Conservation (phyloP, 1,140 invertebrate species). For the Saccostrea glomerata region DNA sequence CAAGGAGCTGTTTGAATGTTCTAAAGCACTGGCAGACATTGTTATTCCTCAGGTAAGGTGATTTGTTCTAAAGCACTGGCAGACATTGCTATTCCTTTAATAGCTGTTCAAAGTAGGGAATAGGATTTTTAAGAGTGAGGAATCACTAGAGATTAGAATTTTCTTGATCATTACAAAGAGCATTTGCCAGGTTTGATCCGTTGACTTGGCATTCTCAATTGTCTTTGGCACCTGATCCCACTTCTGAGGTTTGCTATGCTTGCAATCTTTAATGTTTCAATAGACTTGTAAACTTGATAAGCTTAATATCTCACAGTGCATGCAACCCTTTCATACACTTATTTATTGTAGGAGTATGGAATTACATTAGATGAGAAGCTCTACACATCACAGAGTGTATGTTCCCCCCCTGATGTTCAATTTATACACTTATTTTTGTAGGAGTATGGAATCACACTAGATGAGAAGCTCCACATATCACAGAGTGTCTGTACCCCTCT, state of each 20-base stretch:
- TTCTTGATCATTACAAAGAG: too few relatives aligned
- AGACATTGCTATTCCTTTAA: background rate
- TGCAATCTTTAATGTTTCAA: too few relatives aligned
- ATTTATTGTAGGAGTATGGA: constrained; percentile 1
- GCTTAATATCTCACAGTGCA: background rate
- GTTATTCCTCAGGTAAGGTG: constrained; percentile 95
- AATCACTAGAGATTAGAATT: too few relatives aligned
- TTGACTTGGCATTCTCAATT: too few relatives aligned
- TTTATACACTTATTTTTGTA: constrained; percentile 74
- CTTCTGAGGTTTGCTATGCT: too few relatives aligned
- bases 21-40: constrained; percentile 97
- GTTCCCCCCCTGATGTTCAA: background rate
- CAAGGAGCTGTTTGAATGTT: constrained; percentile 96
- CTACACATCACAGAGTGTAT: background rate
- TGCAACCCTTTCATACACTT: too few relatives aligned
- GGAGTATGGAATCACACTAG: constrained; percentile 97
- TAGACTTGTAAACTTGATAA: too few relatives aligned
- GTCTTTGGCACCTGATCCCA: too few relatives aligned
- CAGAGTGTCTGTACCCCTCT: constrained; percentile 98
- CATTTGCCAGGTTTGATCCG: background rate
- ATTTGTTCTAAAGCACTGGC: background rate
- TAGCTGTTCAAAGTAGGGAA: too few relatives aligned
- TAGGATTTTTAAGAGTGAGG: too few relatives aligned
- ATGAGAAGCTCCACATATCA: constrained; percentile 97
- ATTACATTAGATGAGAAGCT: background rate